Evolutionary conservation across 2,888 invertebrate species (phyloP), one percentile per base, ranked within the genome.

Genomic region (Calameuta filiformis): DNA sequence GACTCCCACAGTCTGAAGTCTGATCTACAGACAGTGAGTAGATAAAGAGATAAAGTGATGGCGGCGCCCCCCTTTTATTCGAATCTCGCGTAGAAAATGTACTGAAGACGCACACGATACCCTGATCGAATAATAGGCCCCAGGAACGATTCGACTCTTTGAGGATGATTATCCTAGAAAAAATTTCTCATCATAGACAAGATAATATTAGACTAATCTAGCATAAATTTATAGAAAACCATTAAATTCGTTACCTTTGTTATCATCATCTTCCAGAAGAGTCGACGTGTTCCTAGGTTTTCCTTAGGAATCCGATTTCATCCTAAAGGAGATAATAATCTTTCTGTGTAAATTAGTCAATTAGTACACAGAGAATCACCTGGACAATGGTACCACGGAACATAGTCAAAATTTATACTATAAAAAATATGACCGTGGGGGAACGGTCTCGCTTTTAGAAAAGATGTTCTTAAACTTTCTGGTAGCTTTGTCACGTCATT

Each of bases 1-100:
- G 87, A 90, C 90, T 90, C 90, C 91, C 91, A 91, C 90, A 91
- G 91, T 91, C 90, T 89, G 88, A 90, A 90, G 89, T 91, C 90
- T 89, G 89, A 90, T 87, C 87, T 89, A 87, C 88, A 89, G 88
- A 89, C 88, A 90, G 90, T 90, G 90, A 91, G 91, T 91, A 91
- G 87, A 89, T 88, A 82, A 89, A 84, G 88, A 88, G 85, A 86
- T 88, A 89, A 90, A 87, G 87, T 83, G 86, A 88, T 86, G 88
- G 75, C 85, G 87, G 56, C 23, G 23, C 56, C 83, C 82, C 82
- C 84, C 76, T 82, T 80, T 82, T 81, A 73, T 78, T 30, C 31
- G 6, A 33, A 56, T 75, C 31, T 69, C 33, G 30, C 68, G n/a
- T 37, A 12, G 15, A 75, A 37, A 56, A 34, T 68, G 30, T 75